Evolutionary conservation across 2,888 invertebrate species (phyloP).

Genomic region (Bugulina stolonifera): DNA sequence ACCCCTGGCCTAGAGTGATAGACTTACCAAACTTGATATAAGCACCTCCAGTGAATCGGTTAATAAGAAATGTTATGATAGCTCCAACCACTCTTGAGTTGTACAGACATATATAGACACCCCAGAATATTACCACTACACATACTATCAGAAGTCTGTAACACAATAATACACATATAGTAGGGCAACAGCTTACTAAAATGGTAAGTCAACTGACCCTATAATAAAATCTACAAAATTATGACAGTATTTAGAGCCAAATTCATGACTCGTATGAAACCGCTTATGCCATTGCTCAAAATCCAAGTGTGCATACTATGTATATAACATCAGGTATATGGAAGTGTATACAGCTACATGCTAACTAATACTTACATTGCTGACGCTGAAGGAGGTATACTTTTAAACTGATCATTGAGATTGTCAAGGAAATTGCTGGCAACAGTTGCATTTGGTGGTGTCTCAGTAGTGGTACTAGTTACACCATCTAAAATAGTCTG

Average conservation of each 20-base stretch:
- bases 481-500: background rate
- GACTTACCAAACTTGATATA: constrained; percentile 70
- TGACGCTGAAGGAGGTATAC: background rate
- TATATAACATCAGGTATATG: no score
- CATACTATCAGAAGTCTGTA: constrained; percentile 1
- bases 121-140: constrained; percentile 70
- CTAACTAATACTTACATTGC: background rate
- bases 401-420: background rate
- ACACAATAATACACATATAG: background rate
- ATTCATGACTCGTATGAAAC: background rate
- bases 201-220: no score
- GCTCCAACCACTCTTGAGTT: constrained; percentile 86
- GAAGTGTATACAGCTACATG: no score
- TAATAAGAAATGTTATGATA: constrained; percentile 78
- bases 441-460: background rate
- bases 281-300: no score
- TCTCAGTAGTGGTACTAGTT: background rate
- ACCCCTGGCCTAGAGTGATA: no score
- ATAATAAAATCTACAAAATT: background rate
- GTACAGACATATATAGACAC: constrained; percentile 89
- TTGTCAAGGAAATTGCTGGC: no score
- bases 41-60: constrained; percentile 74
- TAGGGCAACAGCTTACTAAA: background rate
- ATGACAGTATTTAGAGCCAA: background rate
- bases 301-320: no score